A percentile compares a stretch with the other conserved stretches of the same genome.
Conservation (phyloP, 2,113 vertebrate genomes). For the Mus musculus region DNA sequence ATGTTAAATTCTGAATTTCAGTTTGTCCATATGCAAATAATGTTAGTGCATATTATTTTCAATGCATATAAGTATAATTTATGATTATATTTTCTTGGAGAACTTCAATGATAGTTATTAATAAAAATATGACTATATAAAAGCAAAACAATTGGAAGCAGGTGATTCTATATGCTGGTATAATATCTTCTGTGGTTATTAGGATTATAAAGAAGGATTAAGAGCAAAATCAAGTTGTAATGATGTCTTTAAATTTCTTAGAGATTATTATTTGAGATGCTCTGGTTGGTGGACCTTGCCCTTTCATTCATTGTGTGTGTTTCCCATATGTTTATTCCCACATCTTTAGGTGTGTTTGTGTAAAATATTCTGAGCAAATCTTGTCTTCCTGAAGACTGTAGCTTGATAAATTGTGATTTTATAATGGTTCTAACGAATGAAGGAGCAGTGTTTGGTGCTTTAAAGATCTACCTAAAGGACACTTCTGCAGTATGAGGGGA, state of each 20-base stretch:
- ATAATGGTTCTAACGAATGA: not conserved
- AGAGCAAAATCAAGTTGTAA: not conserved
- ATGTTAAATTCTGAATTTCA: not conserved
- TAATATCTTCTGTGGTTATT: not conserved
- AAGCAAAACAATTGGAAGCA: not conserved
- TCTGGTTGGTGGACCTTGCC: not conserved
- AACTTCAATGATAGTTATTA: not conserved
- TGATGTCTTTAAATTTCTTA: slow-evolving; percentile 3
- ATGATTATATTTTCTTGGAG: slow-evolving; percentile 33
- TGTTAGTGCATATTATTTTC: not conserved
- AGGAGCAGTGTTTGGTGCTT: not conserved
- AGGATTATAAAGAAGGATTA: not conserved
- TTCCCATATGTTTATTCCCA: not conserved
- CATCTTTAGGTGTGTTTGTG: not conserved
- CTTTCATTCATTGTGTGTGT: not conserved
- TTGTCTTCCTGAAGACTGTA: not conserved
- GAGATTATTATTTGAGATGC: not conserved
- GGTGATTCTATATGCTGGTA: not conserved
- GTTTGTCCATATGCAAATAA: slow-evolving; percentile 5
- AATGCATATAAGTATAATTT: not conserved
- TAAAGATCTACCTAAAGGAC: not conserved
- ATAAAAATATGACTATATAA: not conserved
- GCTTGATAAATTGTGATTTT: not conserved
- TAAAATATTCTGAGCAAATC: not conserved
- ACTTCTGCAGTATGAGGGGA: not conserved